These are phyloP conservation scores for Chaetodon auriga DNA, from an alignment of 2,113 vertebrate species.

Conservation along the genomic window DNA sequence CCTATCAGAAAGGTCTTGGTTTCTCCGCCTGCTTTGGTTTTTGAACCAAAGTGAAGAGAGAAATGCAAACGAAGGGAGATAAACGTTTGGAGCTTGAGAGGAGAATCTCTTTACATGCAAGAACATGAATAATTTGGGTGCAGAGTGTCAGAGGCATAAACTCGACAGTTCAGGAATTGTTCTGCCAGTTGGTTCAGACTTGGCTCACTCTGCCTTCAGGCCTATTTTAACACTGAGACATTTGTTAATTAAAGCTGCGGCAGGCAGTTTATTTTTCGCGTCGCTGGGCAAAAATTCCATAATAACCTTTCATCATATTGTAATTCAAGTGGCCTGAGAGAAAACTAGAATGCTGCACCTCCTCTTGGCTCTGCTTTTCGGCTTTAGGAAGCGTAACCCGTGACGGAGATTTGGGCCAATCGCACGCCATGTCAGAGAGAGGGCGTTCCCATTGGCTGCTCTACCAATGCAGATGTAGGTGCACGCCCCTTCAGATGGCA, in stretches of 20 bases:
- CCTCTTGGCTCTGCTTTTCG: too few species aligned
- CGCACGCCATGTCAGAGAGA: too few species aligned
- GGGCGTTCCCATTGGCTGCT: too few species aligned
- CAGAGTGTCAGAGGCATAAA: not conserved
- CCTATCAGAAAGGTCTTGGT: not conserved
- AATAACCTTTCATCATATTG: too few species aligned
- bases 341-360: too few species aligned
- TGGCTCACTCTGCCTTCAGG: not conserved
- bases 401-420: too few species aligned
- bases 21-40: not conserved
- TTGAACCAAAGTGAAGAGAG: not conserved
- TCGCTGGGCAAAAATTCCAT: too few species aligned
- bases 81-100: not conserved
- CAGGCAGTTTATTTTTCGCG: too few species aligned
- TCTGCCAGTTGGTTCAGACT: not conserved
- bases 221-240: not conserved
- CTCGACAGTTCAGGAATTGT: not conserved
- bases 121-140: slow-evolving; percentile 13
- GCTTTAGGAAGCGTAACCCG: too few species aligned
- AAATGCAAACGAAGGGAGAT: not conserved
- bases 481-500: too few species aligned
- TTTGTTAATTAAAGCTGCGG: not conserved
- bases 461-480: too few species aligned
- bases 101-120: slow-evolving; percentile 7
- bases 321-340: too few species aligned